Evolutionary conservation across 2,797 vertebrate species (phyloP), one percentile per base, ranked within the genome.

Genomic region (Sebastes alutus): DNA sequence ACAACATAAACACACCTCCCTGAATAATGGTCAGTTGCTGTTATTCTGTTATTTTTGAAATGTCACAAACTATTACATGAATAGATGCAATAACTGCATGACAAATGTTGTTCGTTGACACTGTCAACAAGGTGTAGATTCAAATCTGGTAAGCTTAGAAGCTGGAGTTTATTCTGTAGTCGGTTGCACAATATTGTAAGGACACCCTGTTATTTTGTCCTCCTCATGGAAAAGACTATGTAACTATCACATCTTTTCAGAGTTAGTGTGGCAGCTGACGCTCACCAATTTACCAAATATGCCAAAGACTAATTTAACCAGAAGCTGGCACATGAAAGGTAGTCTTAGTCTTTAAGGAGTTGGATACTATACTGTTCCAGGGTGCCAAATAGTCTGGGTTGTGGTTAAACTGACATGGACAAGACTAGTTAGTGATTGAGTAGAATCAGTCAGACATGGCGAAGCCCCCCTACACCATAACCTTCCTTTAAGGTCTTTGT

Each of bases 401-500:
- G 38, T 68, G 61, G 35, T 82, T 77, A 20, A 62, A 62, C 22
- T 58, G 30, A 72, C 46, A 35, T 6, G 7, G 60, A 66, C 20
- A 4, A 66, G 27, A 79, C 20, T 74, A 32, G 54, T 75, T 70
- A 61, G 74, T 70, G 73, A 59, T 77, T 70, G 42, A 71, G 62
- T 61, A 30, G 69, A 68, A 56, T 56, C 63, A 59, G 80, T 66
- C 59, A 58, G 66, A 52, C 63, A 67, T 71, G 60, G 49, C 66
- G 27, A 83, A 67, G 22, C 29, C 55, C 55, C 65, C 25, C 58
- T 2, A 49, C 64, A 72, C 33, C 63, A 30, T 76, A 69, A 82
- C 75, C 52, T 72, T 69, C 55, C 49, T 80, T 80, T 60, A 67
- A 76, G 76, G 78, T 66, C 75, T 81, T 79, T 86, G 56, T 72